These are phyloP conservation scores for Mobula birostris DNA, from an alignment of 2,113 vertebrate species.

Conservation along the genomic window DNA sequence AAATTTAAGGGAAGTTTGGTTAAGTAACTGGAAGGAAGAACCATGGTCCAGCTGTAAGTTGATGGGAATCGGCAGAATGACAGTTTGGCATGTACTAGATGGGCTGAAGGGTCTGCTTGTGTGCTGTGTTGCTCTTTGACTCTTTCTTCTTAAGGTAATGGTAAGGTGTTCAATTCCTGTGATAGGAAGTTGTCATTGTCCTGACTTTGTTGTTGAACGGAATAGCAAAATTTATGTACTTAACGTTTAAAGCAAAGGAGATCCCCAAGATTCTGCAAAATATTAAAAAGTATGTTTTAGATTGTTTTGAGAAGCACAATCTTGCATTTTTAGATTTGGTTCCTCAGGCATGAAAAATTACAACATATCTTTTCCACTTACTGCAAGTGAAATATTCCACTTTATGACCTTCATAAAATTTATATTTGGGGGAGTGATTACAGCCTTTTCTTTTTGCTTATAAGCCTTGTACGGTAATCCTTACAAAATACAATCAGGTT, in stretches of 20 bases:
- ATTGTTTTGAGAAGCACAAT: background rate
- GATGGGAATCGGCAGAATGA: too few relatives aligned
- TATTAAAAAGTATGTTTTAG: background rate
- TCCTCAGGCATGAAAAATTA: background rate
- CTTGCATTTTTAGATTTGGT: slow-evolving; percentile 13
- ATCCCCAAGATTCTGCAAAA: background rate
- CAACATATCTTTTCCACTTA: background rate
- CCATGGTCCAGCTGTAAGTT: too few relatives aligned
- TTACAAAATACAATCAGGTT: background rate
- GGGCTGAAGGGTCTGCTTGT: too few relatives aligned
- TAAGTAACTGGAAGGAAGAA: too few relatives aligned
- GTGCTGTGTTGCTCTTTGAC: too few relatives aligned
- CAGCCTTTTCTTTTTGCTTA: background rate
- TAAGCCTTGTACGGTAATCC: background rate
- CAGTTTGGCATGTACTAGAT: too few relatives aligned
- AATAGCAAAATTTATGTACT: background rate
- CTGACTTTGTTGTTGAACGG: background rate
- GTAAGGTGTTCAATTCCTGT: background rate
- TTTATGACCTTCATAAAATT: slow-evolving; percentile 10
- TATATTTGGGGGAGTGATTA: background rate
- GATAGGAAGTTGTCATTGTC: background rate
- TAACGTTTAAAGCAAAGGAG: background rate
- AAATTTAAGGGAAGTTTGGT: too few relatives aligned
- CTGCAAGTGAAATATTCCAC: background rate
- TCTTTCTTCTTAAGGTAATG: background rate